Base-by-base conservation (phyloP, 1,140 invertebrate species). In the Caenorhabditis tropicalis region DNA sequence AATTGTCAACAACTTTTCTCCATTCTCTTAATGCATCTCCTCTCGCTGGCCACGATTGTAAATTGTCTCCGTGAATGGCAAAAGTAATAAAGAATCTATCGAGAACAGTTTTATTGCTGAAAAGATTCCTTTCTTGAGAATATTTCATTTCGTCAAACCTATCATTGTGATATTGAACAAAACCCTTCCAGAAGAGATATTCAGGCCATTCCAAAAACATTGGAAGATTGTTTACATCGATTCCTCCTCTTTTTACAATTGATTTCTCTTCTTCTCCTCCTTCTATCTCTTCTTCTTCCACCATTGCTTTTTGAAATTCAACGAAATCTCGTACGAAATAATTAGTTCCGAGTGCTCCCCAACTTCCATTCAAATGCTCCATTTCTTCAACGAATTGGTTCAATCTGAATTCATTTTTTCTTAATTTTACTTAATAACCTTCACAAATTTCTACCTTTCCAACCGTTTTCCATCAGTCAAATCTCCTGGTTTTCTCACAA, bases 1-100 rank as follows among this genome's bases (percentile, higher is more conserved):
- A 91, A 53, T 90, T 90, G 43, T 91, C 89, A 12, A 91, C 87
- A 36, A 88, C 84, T 27, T 58, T 70, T 51, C 90, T 80, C 89
- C 89, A 90, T 33, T 81, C 79, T 48, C 91, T 90, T 79, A 91
- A 81, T 24, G 89, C 46, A 53, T 88, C 81, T 36, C 87, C 86
- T 33, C 90, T 87, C 46, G 87, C 82, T 9, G 87, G 84, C 90
- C 90, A 91, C 16, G 89, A 79, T 39, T 85, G 85, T 33, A 91
- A 46, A 36, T 91, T 58, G 7, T 90, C 84, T 19, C 90, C 90
- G 43, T 88, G 87, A 81, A 89, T 91, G 6, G 88, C 89, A 21
- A 88, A 90, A 33, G 90, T 90, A 49, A 91, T 90, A 60, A 91
- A 91, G 80, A 91, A 91, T 49, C 87, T 87, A 15, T 90, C 84